These are phyloP conservation scores for Trissoscelio sp. DNA, from an alignment of 2,888 invertebrate genomes.

Conservation along the genomic window DNA sequence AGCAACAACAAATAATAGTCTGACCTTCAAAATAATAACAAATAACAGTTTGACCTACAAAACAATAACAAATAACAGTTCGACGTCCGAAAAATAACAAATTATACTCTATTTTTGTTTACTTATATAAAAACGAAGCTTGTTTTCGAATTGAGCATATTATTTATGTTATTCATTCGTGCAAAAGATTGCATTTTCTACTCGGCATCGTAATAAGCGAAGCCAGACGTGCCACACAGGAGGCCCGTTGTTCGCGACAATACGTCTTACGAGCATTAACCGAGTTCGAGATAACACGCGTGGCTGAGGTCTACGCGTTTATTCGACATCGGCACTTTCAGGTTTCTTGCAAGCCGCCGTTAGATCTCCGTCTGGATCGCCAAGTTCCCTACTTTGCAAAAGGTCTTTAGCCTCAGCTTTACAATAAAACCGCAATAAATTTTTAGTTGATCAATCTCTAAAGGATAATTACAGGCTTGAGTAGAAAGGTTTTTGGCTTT, in stretches of 20 bases:
- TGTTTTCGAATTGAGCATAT: too few relatives aligned
- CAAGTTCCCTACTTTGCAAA: slow-evolving; percentile 22
- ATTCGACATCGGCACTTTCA: slow-evolving; percentile 60
- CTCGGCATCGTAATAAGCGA: slow-evolving; percentile 71
- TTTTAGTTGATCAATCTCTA: slow-evolving; percentile 2
- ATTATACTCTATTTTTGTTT: too few relatives aligned
- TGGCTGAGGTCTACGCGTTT: slow-evolving; percentile 45
- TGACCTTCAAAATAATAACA: too few relatives aligned
- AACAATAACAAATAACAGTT: too few relatives aligned
- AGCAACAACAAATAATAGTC: too few relatives aligned
- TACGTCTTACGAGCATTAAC: slow-evolving; percentile 56
- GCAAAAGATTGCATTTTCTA: slow-evolving; percentile 77
- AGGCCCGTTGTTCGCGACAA: slow-evolving; percentile 77
- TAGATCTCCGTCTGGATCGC: slow-evolving; percentile 47
- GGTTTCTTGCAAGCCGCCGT: slow-evolving; percentile 44
- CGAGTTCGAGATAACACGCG: slow-evolving; percentile 62
- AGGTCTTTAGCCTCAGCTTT: slow-evolving; percentile 42
- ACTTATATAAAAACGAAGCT: too few relatives aligned
- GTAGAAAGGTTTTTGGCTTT: too few relatives aligned
- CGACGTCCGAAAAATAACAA: too few relatives aligned
- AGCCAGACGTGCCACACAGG: slow-evolving; percentile 72
- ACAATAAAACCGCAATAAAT: slow-evolving; percentile 11
- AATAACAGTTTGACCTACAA: too few relatives aligned
- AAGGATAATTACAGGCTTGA: not conserved
- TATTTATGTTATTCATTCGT: slow-evolving; percentile 8